A percentile compares a stretch with the other conserved stretches of the same genome.
Conservation (phyloP, 1,140 invertebrate species). For the Pissodes strobi region DNA sequence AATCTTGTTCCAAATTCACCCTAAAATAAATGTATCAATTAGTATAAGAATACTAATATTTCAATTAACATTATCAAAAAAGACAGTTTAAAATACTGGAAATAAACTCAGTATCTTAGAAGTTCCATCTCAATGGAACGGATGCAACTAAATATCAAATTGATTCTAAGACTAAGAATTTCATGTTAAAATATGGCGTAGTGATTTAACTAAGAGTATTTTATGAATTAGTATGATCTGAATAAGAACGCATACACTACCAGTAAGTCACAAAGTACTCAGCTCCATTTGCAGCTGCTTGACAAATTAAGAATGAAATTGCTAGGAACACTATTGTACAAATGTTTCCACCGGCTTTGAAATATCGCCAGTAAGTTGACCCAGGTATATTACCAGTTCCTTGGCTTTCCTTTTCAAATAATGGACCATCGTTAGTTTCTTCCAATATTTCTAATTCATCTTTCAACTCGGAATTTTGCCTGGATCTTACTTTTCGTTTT, state of each 20-base stretch:
- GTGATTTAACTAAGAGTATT: too few relatives aligned
- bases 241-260: too few relatives aligned
- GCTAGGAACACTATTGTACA: constrained; percentile 59
- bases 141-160: too few relatives aligned
- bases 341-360: constrained; percentile 63
- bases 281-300: constrained; percentile 66
- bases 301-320: constrained; percentile 63
- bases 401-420: constrained; percentile 46
- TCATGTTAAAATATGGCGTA: too few relatives aligned
- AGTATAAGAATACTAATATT: too few relatives aligned
- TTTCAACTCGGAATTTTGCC: constrained; percentile 58
- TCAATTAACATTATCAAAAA: too few relatives aligned
- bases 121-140: too few relatives aligned
- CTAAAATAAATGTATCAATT: too few relatives aligned
- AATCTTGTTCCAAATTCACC: constrained; percentile 53
- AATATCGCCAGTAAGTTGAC: constrained; percentile 65
- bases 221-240: too few relatives aligned
- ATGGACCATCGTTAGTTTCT: constrained; percentile 47
- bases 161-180: too few relatives aligned
- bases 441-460: constrained; percentile 29
- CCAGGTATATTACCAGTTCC: constrained; percentile 63
- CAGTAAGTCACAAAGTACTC: constrained; percentile 73
- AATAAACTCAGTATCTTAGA: too few relatives aligned
- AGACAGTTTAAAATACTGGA: too few relatives aligned
- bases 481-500: constrained; percentile 50